Evolutionary conservation across 2,888 invertebrate genomes (phyloP).

Genomic region (Agapostemon virescens): DNA sequence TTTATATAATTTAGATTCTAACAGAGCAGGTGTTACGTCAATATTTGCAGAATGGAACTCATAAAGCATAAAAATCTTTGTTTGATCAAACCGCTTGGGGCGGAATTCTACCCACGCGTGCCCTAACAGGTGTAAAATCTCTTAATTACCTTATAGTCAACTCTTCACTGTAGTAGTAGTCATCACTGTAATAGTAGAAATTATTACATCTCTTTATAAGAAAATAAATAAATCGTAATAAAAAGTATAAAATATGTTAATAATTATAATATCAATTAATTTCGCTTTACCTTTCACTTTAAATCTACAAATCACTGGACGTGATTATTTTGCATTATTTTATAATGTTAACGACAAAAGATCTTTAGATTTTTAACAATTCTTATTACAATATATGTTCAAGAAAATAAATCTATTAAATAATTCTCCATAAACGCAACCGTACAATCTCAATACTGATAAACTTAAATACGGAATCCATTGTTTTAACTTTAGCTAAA

Average conservation of each 20-base stretch:
- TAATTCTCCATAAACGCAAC: no score
- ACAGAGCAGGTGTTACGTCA: not conserved
- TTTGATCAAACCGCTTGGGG: not conserved
- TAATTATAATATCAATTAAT: not conserved
- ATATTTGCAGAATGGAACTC: not conserved
- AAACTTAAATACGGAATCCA: not conserved
- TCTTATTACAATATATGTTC: no score
- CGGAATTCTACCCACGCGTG: not conserved
- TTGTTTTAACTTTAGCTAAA: not conserved
- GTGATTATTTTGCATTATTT: not conserved
- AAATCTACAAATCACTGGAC: not conserved
- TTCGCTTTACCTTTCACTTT: not conserved
- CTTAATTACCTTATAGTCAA: slow-evolving; percentile 2
- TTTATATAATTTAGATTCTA: not conserved
- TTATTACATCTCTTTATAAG: not conserved
- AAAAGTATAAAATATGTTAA: not conserved
- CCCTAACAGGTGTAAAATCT: not conserved
- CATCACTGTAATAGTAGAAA: not conserved
- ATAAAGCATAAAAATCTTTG: slow-evolving; percentile 1
- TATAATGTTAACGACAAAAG: no score
- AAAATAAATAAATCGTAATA: not conserved
- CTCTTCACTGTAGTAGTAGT: not conserved
- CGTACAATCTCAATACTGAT: not conserved
- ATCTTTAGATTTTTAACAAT: no score
- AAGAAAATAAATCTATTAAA: no score